These are phyloP conservation scores for Callyntrura sp. DNA, from an alignment of 2,888 invertebrate genomes.

Conservation along the genomic window DNA sequence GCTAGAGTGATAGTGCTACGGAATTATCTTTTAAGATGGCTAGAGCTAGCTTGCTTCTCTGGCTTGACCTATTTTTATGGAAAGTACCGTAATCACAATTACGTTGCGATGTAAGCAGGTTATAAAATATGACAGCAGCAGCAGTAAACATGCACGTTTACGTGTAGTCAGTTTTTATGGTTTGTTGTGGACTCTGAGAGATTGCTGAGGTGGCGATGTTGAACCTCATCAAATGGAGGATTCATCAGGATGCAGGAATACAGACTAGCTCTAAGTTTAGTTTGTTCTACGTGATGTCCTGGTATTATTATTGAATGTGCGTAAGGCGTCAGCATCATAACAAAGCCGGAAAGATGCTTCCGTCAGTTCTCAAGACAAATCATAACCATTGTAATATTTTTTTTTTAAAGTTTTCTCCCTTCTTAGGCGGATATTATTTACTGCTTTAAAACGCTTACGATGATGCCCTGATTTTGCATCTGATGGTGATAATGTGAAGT, in stretches of 20 bases:
- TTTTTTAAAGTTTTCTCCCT: neutral
- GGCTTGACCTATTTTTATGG: slow-evolving; percentile 75
- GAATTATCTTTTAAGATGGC: slow-evolving; percentile 46
- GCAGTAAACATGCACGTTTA: neutral
- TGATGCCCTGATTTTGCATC: slow-evolving; percentile 1
- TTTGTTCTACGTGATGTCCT: neutral
- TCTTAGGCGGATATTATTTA: neutral
- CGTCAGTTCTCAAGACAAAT: slow-evolving; percentile 65
- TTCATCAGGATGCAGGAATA: neutral
- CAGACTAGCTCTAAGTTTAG: neutral
- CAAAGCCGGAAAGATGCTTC: slow-evolving; percentile 69
- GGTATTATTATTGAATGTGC: neutral
- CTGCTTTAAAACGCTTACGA: neutral
- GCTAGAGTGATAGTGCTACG: neutral
- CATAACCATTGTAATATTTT: slow-evolving; percentile 10
- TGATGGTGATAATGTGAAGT: no score
- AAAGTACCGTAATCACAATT: slow-evolving; percentile 72
- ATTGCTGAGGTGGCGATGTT: neutral
- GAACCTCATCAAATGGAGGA: slow-evolving; percentile 4
- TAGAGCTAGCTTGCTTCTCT: slow-evolving; percentile 20
- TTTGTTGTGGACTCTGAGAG: neutral
- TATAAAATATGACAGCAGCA: neutral
- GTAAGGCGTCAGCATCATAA: neutral
- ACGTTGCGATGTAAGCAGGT: slow-evolving; percentile 24
- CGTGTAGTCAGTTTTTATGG: neutral